Conservation (phyloP, 1,140 invertebrate species). For the Leptonema lineaticorne region DNA sequence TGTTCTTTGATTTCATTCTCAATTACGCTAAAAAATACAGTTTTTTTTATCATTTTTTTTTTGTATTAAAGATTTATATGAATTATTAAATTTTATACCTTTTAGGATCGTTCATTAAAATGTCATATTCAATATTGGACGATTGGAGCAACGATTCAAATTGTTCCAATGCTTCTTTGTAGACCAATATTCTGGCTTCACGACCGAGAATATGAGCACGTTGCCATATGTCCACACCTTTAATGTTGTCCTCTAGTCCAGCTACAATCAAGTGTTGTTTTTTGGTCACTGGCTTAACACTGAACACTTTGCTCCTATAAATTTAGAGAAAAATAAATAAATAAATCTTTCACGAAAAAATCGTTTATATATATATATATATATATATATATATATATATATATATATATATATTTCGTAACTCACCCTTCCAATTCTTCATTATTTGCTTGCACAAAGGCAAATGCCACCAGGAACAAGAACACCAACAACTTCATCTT, state of each 20-base stretch:
- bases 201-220: constrained; percentile 27
- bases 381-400: no score
- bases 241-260: constrained; percentile 12
- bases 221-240: constrained; percentile 37
- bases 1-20: constrained; percentile 27
- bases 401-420: no score
- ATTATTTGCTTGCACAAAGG: constrained; percentile 26
- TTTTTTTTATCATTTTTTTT: neutral
- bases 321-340: constrained; percentile 45
- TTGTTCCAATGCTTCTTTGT: neutral
- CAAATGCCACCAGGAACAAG: constrained; percentile 35
- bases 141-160: constrained; percentile 27
- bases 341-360: neutral
- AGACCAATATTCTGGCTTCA: constrained; percentile 31
- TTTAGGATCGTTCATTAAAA: constrained; percentile 32
- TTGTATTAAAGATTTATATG: neutral
- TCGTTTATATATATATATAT: neutral
- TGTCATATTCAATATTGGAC: constrained; percentile 20
- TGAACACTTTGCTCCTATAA: constrained; percentile 38
- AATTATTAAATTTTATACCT: constrained; percentile 15
- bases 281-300: constrained; percentile 31
- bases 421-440: constrained; percentile 25
- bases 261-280: constrained; percentile 20
- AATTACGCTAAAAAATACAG: constrained; percentile 22
- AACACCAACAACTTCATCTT: constrained; percentile 32